Evolutionary conservation across 2,797 vertebrate species (phyloP).

Genomic region (Oreochromis mossambicus): DNA sequence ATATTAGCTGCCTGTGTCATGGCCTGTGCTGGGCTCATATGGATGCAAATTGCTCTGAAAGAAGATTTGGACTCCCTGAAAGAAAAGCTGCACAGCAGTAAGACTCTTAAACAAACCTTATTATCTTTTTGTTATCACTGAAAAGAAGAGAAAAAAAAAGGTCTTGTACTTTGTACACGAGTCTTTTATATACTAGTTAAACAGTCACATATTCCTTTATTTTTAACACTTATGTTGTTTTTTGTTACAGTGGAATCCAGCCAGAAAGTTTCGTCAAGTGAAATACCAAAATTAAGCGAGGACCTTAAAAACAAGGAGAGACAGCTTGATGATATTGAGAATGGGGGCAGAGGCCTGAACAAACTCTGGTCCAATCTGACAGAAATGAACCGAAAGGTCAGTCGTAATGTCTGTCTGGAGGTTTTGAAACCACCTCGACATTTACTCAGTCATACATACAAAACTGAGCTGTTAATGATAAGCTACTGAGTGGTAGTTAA

Average conservation of each 20-base stretch:
- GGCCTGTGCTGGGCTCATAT: conserved; percentile 92
- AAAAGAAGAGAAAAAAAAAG: background rate
- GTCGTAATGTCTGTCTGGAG: background rate
- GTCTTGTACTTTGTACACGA: background rate
- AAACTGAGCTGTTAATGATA: background rate
- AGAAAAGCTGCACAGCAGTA: conserved; percentile 91
- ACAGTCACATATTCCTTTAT: background rate
- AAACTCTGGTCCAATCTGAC: conserved; percentile 94
- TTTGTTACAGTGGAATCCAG: conserved; percentile 87
- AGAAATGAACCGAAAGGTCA: conserved; percentile 92
- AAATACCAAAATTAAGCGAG: conserved; percentile 92
- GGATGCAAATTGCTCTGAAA: conserved; percentile 98
- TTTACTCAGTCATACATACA: background rate
- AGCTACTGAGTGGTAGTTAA: background rate
- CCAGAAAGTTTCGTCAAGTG: conserved; percentile 89
- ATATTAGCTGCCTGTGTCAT: conserved; percentile 91
- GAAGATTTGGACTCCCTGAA: conserved; percentile 92
- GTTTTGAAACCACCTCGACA: background rate
- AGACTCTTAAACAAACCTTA: conserved; percentile 40
- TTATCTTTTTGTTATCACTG: background rate
- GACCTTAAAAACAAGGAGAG: conserved; percentile 88
- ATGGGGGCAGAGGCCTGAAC: conserved; percentile 84
- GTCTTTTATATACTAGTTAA: background rate
- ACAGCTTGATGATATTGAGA: conserved; percentile 85
- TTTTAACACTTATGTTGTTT: background rate